Base-by-base conservation (phyloP, 2,113 vertebrate genomes). In the Forbesichthys papilliferus region DNA sequence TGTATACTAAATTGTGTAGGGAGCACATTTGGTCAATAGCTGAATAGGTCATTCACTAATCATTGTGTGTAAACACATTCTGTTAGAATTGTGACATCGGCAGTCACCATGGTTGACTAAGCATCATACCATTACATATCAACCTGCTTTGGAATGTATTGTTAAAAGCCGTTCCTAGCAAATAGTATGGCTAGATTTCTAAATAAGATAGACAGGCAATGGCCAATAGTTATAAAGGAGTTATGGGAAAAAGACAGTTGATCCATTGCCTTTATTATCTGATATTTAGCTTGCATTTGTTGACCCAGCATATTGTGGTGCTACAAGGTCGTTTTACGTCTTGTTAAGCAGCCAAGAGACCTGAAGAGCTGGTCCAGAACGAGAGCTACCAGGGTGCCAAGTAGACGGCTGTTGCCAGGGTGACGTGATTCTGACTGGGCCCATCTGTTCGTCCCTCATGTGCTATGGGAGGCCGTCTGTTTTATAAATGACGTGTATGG, bases 391-490 rank as follows among this genome's bases (percentile, higher is more conserved):
- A 9, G 55, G 66, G 69, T 18, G 77, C 85, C 78, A 84, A 71
- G 68, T 57, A 65, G 70, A 75, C 16, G 54, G 59, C 78, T 64
- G 70, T 86, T 90, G 88, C 90, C 90, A 89, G 78, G 86, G 86
- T 85, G 86, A 88, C 79, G 74, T 84, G 74, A 74, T 80, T 81
- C 79, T 84, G 70, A 80, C 85, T 84, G 82, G 61, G 78, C 69
- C 88, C 88, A 89, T 90, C 88, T 89, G 90, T 80, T 83, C 70
- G 68, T 62, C 71, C 79, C 61, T 81, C 84, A 78, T 81, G 85
- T 85, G 82, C 84, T 78, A 33, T 46, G 73, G 75, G 63, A 85
- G 55, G 68, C 73, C 56, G 77, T 75, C 78, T 84, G 82, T 68
- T 73, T 61, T 67, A 36, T 59, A 11, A 13, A 85, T 87, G 84